Conservation (phyloP, 2,113 vertebrate species). For the Phrynosoma platyrhinos region DNA sequence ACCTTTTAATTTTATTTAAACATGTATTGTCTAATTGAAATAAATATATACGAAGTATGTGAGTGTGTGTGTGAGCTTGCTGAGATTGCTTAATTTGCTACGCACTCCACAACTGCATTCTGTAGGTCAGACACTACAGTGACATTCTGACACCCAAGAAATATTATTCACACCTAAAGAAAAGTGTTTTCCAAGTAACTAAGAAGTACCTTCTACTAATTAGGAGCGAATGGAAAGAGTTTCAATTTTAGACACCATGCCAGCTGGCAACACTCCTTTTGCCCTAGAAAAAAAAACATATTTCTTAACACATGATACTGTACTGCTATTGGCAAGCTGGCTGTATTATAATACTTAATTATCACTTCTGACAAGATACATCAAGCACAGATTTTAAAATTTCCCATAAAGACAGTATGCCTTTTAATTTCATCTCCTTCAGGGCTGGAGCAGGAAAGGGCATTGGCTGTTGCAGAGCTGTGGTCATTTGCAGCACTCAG, state of each 20-base stretch:
- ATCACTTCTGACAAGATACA: constrained; percentile 42
- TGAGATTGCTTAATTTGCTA: neutral
- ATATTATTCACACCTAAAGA: neutral
- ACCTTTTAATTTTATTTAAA: too few relatives aligned
- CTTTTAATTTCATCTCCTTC: neutral
- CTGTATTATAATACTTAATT: constrained; percentile 22
- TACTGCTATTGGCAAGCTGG: constrained; percentile 35
- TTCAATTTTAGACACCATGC: neutral
- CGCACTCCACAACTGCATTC: too few relatives aligned
- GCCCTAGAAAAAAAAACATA: neutral
- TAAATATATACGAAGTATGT: too few relatives aligned
- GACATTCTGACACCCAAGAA: neutral
- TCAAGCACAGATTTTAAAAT: neutral
- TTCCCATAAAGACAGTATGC: neutral
- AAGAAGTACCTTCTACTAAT: constrained; percentile 14
- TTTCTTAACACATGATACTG: constrained; percentile 20
- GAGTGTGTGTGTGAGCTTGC: neutral
- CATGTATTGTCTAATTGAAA: too few relatives aligned
- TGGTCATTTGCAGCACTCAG: neutral
- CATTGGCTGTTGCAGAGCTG: neutral
- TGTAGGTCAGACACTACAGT: neutral
- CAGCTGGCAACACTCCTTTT: constrained; percentile 25
- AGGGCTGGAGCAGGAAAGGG: neutral
- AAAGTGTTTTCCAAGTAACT: neutral
- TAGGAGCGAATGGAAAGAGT: constrained; percentile 1